These are phyloP conservation scores for Tadarida brasiliensis DNA, from an alignment of 2,797 vertebrate species.

Conservation along the genomic window DNA sequence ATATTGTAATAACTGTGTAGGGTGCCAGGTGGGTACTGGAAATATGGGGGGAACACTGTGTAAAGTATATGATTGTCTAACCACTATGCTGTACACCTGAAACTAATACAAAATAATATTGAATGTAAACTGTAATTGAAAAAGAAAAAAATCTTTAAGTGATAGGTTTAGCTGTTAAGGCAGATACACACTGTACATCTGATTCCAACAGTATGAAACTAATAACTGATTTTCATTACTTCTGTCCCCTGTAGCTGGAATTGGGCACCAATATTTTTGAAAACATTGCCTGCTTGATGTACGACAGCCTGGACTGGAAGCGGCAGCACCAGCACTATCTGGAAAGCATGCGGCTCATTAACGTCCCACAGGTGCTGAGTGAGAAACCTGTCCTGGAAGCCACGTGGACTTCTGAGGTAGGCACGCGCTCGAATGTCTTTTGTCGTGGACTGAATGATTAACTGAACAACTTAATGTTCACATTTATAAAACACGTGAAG, in stretches of 20 bases:
- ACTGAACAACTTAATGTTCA: not conserved
- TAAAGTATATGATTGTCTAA: not conserved
- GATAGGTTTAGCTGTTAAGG: not conserved
- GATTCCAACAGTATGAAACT: not conserved
- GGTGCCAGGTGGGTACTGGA: not conserved
- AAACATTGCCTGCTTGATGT: conserved; percentile 92
- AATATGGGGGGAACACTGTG: not conserved
- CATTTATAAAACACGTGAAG: not conserved
- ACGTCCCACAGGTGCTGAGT: conserved; percentile 85
- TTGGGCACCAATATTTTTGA: conserved; percentile 92
- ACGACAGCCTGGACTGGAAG: conserved; percentile 93
- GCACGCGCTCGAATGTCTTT: not conserved
- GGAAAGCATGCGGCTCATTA: conserved; percentile 88
- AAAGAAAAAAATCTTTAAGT: not conserved
- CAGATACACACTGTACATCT: not conserved
- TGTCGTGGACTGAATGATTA: too few relatives aligned
- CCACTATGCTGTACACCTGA: not conserved
- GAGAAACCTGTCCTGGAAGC: conserved; percentile 53
- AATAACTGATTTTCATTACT: not conserved
- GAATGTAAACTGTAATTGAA: not conserved
- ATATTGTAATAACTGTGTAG: not conserved
- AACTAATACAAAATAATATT: not conserved
- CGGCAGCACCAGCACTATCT: conserved; percentile 93
- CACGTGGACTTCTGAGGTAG: conserved; percentile 78
- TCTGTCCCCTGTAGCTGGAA: conserved; percentile 86